Percentiles rank a stretch among this genome's conserved stretches.
Conservation (phyloP, 2,888 invertebrate species). For the Tricholauxania praeusta region DNA sequence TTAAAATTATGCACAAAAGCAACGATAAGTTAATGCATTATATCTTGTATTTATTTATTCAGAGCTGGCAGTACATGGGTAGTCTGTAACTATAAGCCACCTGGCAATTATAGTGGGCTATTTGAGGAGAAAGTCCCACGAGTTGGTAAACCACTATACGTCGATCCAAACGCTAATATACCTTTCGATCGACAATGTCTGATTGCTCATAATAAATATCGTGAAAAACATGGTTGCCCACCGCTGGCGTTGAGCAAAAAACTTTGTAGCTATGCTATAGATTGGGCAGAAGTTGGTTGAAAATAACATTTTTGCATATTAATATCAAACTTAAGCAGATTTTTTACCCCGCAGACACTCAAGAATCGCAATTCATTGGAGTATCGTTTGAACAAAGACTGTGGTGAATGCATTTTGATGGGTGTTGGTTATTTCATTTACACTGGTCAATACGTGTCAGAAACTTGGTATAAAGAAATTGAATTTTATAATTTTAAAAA, state of each 20-base stretch:
- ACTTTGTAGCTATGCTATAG: conserved; percentile 76
- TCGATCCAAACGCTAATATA: too few species aligned
- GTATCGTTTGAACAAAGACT: conserved; percentile 81
- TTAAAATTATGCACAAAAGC: conserved; percentile 45
- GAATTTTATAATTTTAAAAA: conserved; percentile 76
- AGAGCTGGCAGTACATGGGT: conserved; percentile 76
- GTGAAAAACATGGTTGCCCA: conserved; percentile 77
- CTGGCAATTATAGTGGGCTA: conserved; percentile 86
- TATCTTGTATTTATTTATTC: not conserved
- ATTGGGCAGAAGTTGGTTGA: conserved; percentile 75
- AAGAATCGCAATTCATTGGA: conserved; percentile 69
- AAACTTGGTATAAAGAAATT: conserved; percentile 82
- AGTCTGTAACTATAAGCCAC: conserved; percentile 91
- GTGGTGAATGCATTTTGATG: conserved; percentile 88
- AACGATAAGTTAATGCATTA: not conserved
- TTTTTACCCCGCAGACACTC: too few species aligned
- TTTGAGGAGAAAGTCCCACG: conserved; percentile 78
- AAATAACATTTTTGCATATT: not conserved
- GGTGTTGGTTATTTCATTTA: conserved; percentile 75
- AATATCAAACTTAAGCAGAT: not conserved
- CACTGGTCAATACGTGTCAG: conserved; percentile 64
- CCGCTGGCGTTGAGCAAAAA: conserved; percentile 76
- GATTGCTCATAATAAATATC: conserved; percentile 76
- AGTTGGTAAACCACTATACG: too few species aligned
- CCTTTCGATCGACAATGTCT: conserved; percentile 39